Conservation (phyloP, 2,113 vertebrate genomes). For the Anser brachyrhynchus region DNA sequence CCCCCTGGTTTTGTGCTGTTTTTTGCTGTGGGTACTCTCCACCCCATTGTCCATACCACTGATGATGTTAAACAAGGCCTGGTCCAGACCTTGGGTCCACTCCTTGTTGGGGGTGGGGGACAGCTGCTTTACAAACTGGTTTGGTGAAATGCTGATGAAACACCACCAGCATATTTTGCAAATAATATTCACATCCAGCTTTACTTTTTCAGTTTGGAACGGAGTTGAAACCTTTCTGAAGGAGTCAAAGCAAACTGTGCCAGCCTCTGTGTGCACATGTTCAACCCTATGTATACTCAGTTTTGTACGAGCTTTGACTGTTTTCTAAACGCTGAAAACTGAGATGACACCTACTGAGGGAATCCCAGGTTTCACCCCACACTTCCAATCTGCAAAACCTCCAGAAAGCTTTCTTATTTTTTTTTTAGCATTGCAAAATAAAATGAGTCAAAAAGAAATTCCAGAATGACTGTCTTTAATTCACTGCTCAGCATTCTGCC, state of each 20-base stretch:
- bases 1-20: no score
- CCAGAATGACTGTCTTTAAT: neutral
- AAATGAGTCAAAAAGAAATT: neutral
- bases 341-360: neutral
- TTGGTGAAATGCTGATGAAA: neutral
- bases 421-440: neutral
- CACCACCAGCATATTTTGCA: neutral
- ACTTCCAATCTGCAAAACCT: neutral
- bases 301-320: neutral
- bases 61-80: neutral
- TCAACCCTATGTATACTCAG: rapidly evolving
- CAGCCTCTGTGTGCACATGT: neutral
- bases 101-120: neutral
- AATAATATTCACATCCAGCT: neutral
- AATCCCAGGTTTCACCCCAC: neutral
- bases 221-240: neutral
- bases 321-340: neutral
- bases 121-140: rapidly evolving
- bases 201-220: neutral
- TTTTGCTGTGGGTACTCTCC: no score
- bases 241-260: rapidly evolving
- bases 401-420: neutral
- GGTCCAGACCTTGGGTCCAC: neutral
- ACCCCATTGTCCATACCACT: neutral
- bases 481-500: neutral